phyloP scores from a whole-genome alignment of 2,888 invertebrate genomes.

The Adineta ricciae region DNA sequence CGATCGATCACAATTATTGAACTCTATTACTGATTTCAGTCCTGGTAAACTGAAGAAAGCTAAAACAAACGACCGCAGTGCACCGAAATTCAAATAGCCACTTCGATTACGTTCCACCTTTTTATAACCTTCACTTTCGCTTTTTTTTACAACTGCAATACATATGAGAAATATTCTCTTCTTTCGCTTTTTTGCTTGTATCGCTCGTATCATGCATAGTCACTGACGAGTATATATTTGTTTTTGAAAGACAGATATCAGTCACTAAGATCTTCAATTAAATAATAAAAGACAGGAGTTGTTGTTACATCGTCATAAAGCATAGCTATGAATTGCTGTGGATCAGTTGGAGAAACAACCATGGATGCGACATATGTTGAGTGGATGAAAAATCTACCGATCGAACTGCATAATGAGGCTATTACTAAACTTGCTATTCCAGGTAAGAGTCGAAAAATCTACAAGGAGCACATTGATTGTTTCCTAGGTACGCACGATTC shows the following conservation, averaged over 20 bases:
- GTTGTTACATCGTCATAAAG: neutral
- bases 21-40: neutral
- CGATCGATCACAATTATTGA: conserved; percentile 4
- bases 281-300: neutral
- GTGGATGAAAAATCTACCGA: conserved; percentile 33
- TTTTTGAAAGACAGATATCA: neutral
- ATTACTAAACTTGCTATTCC: conserved; percentile 33
- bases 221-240: neutral
- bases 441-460: neutral
- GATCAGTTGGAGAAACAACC: neutral
- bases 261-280: neutral
- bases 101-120: neutral
- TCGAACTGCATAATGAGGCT: conserved; percentile 18
- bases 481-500: conserved; percentile 71
- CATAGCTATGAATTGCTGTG: neutral
- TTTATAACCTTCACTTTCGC: neutral
- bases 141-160: neutral
- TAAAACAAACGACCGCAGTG: conserved; percentile 1
- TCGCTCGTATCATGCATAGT: neutral
- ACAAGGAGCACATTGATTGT: conserved; percentile 36
- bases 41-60: neutral
- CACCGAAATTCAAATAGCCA: neutral
- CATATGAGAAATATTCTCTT: neutral
- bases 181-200: neutral
- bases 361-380: conserved; percentile 27